Conservation (phyloP, 1,140 invertebrate species). For the Kradibia gibbosae region DNA sequence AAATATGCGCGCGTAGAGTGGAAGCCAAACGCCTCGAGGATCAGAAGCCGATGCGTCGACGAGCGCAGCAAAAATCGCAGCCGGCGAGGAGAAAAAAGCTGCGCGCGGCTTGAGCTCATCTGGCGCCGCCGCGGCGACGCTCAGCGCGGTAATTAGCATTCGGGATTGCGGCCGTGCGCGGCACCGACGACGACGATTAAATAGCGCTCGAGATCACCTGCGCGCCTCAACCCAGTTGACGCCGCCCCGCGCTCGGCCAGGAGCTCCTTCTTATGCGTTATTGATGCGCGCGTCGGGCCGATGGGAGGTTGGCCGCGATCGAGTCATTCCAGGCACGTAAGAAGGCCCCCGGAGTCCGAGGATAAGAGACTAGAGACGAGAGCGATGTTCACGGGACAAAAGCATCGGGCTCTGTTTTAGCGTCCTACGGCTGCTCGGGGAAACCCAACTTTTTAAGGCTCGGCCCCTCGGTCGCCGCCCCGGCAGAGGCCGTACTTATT, state of each 20-base stretch:
- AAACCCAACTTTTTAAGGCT: too few species aligned
- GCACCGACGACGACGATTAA: not conserved
- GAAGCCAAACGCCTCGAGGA: too few species aligned
- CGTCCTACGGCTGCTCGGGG: too few species aligned
- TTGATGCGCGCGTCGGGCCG: not conserved
- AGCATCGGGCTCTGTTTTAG: conserved; percentile 8
- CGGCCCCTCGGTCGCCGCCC: too few species aligned
- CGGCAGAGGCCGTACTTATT: too few species aligned
- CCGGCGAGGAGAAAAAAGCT: too few species aligned
- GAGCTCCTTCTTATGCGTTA: not conserved
- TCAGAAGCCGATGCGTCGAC: too few species aligned
- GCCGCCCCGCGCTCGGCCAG: not conserved
- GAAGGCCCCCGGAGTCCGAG: not conserved
- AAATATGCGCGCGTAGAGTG: not conserved
- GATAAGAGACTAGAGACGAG: conserved; percentile 7
- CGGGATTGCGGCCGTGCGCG: conserved; percentile 8
- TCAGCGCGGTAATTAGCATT: not conserved
- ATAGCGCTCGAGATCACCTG: not conserved
- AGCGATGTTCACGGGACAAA: conserved; percentile 29
- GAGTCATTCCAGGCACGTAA: conserved; percentile 26
- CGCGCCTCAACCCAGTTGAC: not conserved
- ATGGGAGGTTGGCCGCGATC: conserved; percentile 30
- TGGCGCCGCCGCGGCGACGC: not conserved
- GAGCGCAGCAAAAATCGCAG: too few species aligned
- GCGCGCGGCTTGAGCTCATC: not conserved